Percentiles rank a stretch among this genome's conserved stretches.
Conservation (phyloP, 2,797 vertebrate species). For the Eutrigla gurnardus region DNA sequence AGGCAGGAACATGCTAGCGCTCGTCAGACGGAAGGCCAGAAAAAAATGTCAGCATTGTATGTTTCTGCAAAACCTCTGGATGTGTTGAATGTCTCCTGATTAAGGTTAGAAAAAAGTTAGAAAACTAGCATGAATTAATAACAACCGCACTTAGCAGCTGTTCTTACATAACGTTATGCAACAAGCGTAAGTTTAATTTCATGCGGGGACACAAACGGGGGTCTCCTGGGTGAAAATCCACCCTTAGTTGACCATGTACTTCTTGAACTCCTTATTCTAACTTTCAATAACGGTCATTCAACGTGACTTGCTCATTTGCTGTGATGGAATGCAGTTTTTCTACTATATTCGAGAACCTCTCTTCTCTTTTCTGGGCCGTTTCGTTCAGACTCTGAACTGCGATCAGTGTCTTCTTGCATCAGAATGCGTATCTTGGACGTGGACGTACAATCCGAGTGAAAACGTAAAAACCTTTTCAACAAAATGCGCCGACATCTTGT, state of each 20-base stretch:
- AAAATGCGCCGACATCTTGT: constrained; percentile 6
- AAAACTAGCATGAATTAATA: background rate
- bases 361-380: background rate
- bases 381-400: background rate
- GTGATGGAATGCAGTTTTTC: no score
- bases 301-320: no score
- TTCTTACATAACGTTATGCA: background rate
- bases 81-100: no score
- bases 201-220: background rate
- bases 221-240: background rate
- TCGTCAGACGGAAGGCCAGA: no score
- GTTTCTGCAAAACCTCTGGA: no score
- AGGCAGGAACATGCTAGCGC: no score
- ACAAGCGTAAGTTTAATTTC: background rate
- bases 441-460: background rate
- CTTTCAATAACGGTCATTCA: no score
- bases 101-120: no score
- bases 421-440: background rate
- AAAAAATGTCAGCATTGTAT: no score
- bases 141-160: background rate
- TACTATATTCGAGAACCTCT: no score
- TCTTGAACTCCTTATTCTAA: no score
- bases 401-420: constrained; percentile 1
- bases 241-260: background rate
- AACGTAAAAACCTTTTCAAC: background rate